Evolutionary conservation across 2,888 invertebrate genomes (phyloP), one percentile per base, ranked within the genome.

Genomic region (Cryptocheilus praepositus): DNA sequence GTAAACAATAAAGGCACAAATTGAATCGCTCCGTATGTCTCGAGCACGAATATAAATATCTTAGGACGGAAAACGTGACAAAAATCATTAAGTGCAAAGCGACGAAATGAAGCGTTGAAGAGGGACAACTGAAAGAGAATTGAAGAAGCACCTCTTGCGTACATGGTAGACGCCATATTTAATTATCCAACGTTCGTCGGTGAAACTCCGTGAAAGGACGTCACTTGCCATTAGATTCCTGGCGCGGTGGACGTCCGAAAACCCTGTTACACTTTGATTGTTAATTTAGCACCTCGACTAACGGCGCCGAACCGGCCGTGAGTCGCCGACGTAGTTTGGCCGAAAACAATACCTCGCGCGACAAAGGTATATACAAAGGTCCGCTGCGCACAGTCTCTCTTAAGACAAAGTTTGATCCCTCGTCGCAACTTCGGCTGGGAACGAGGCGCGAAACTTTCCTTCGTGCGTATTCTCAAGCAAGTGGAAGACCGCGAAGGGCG

Each of bases 241-340:
- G 54, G 5, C 36, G 59, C 67, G 67, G 61, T 72, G 69, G 80
- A 76, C 67, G 71, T 68, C 71, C 73, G 81, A 83, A 79, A 81
- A 82, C 81, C 82, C 81, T 80, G 81, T 82, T 83, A 81, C 80
- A 83, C 77, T 83, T 82, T 83, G 82, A 83, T 83, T 83, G 81
- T 81, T 83, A 81, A 83, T 83, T 83, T 81, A 82, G 68, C 73
- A 82, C 74, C 70, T 76, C 80, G 64, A 36, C 36, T 36, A 36
- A 11, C 36, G 36, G 36, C 36, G 11, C 61, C 71, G 70, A 60
- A 54, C 68, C 60, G 56, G 43, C 36, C 49, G 13, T 53, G 64
- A 65, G 59, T 61, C 70, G 67, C 54, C 56, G 55, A 64, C 67
- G 67, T 60, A 70, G 72, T 70, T 72, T 59, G 60, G 61, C 55